These are phyloP conservation scores for Holothuria leucospilota DNA, from an alignment of 53 echinoderm and acorn worm genomes.

Conservation along the genomic window DNA sequence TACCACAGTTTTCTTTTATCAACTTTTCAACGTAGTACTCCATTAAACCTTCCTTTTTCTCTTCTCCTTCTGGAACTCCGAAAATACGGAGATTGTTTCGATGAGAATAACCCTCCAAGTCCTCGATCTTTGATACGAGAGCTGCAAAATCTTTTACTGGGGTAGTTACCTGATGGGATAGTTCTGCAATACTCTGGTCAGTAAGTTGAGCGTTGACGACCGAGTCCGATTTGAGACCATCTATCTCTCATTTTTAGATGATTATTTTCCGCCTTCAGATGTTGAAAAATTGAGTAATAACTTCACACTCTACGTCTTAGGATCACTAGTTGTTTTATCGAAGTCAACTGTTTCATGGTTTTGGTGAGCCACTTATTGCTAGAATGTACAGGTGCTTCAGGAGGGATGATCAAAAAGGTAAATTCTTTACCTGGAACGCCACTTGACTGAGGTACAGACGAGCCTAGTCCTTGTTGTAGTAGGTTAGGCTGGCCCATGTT, in stretches of 20 bases:
- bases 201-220: background rate
- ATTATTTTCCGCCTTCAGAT: background rate
- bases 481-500: background rate
- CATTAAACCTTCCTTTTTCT: background rate
- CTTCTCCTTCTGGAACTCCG: background rate
- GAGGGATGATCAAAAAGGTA: background rate
- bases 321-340: background rate
- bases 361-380: conserved; percentile 12
- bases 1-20: too few relatives aligned
- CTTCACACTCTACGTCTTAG: conserved; percentile 6
- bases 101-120: background rate
- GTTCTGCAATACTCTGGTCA: background rate
- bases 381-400: background rate
- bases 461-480: background rate
- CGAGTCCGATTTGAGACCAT: background rate
- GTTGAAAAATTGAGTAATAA: background rate
- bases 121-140: background rate
- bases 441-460: background rate
- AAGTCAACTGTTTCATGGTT: conserved; percentile 1
- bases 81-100: background rate
- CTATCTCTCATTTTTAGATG: background rate
- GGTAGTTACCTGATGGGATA: background rate
- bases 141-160: background rate
- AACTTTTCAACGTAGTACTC: background rate
- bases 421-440: background rate